These are phyloP conservation scores for Pygoscelis adeliae DNA, from an alignment of 2,113 vertebrate species.

Conservation along the genomic window DNA sequence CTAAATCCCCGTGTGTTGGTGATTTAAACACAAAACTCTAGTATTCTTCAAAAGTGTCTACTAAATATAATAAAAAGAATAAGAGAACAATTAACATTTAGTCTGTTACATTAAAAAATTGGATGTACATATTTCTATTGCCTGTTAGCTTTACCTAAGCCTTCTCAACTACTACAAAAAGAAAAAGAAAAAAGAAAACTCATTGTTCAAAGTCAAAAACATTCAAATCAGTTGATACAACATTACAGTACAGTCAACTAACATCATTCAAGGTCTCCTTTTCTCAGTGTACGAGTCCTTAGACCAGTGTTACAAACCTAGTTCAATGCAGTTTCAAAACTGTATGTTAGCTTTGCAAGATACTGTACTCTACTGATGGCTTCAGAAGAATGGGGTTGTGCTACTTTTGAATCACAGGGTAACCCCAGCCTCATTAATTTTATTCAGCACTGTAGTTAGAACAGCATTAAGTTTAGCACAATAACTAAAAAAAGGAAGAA, in stretches of 20 bases:
- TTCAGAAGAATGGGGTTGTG: constrained; percentile 31
- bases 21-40: constrained; percentile 86
- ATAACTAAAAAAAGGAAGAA: constrained; percentile 66
- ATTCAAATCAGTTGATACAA: constrained; percentile 92
- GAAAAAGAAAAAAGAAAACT: constrained; percentile 65
- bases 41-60: constrained; percentile 85
- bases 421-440: constrained; percentile 54
- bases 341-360: constrained; percentile 21
- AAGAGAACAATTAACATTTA: constrained; percentile 82
- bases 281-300: constrained; percentile 77
- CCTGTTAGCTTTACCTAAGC: constrained; percentile 89
- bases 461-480: constrained; percentile 81
- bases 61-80: constrained; percentile 87
- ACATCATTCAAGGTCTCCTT: constrained; percentile 81
- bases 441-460: constrained; percentile 80
- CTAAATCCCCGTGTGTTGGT: constrained; percentile 80
- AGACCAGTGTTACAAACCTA: constrained; percentile 74
- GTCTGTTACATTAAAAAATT: constrained; percentile 85
- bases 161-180: constrained; percentile 84
- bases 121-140: constrained; percentile 84
- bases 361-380: constrained; percentile 68
- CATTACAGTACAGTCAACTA: constrained; percentile 90
- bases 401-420: constrained; percentile 55
- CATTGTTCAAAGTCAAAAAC: constrained; percentile 83
- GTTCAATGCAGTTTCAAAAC: constrained; percentile 79